phyloP scores from a whole-genome alignment of 2,888 invertebrate genomes.

The Sussaba pulchella region DNA sequence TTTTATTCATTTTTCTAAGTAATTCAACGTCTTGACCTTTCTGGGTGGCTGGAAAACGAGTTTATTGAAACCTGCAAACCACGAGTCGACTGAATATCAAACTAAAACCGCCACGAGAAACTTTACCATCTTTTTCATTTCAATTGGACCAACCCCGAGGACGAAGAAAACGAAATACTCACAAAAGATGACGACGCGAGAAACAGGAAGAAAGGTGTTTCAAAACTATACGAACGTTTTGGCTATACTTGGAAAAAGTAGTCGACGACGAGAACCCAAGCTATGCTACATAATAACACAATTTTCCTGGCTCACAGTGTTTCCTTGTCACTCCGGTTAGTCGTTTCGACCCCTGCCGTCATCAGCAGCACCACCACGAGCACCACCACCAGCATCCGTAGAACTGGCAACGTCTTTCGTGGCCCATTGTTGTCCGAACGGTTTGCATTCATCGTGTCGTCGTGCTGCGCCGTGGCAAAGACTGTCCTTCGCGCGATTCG shows the following conservation, averaged over 20 bases:
- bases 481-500: conserved; percentile 42
- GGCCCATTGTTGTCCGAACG: conserved; percentile 44
- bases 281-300: conserved; percentile 22
- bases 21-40: no score
- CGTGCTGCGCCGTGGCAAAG: conserved; percentile 38
- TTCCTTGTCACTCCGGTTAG: conserved; percentile 21
- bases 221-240: conserved; percentile 38
- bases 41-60: no score
- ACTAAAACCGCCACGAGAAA: no score
- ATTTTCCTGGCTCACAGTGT: conserved; percentile 14
- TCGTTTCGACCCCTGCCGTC: conserved; percentile 10
- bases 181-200: neutral
- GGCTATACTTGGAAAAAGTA: neutral
- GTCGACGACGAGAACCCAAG: neutral
- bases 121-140: no score
- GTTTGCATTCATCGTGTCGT: conserved; percentile 26
- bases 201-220: conserved; percentile 2
- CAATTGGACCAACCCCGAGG: no score
- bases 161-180: neutral
- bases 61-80: no score
- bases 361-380: neutral
- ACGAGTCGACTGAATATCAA: no score
- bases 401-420: conserved; percentile 51
- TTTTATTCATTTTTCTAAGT: no score
- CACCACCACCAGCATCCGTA: neutral